Evolutionary conservation across 2,797 vertebrate species (phyloP).

Genomic region (Ara ararauna): DNA sequence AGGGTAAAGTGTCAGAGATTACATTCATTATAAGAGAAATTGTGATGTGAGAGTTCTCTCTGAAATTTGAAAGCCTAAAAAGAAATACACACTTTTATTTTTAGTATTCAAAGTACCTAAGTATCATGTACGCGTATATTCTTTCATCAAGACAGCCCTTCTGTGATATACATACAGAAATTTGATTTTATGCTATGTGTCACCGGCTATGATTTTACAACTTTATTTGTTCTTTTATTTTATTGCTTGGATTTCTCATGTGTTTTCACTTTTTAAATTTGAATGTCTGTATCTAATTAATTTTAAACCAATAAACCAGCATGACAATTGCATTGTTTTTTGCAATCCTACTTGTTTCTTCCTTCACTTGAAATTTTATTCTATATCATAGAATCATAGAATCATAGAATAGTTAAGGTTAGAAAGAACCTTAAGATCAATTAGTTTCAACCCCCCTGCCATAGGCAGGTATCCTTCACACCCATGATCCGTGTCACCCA

Average conservation of each 20-base stretch:
- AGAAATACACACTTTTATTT: fast-evolving
- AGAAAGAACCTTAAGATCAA: neutral
- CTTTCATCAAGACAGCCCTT: neutral
- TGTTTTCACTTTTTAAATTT: neutral
- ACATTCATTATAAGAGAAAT: neutral
- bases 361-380: neutral
- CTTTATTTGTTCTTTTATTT: neutral
- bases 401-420: neutral
- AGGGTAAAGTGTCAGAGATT: neutral
- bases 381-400: neutral
- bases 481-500: neutral
- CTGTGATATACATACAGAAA: neutral
- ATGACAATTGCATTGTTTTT: neutral
- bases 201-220: neutral
- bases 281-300: neutral
- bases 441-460: neutral
- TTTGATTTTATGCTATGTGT: neutral
- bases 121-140: neutral
- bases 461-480: neutral
- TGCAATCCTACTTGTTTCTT: neutral
- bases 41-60: neutral
- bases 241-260: neutral
- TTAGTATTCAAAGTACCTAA: neutral
- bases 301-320: neutral
- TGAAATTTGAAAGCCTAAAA: neutral